Conservation (phyloP, 1,140 invertebrate species). For the Bursaphelenchus mucronatus region DNA sequence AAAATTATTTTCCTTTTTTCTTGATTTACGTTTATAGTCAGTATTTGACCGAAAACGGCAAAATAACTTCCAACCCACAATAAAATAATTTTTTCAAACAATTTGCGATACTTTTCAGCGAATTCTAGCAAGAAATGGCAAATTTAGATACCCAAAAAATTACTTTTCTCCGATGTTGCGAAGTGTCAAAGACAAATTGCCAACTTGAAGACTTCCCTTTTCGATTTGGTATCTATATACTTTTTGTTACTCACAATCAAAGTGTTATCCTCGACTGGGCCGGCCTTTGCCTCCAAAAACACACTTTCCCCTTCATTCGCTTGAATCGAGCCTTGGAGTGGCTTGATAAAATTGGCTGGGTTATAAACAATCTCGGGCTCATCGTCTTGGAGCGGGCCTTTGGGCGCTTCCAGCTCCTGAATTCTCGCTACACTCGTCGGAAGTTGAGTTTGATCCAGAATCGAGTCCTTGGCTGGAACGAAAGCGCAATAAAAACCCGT, state of each 20-base stretch:
- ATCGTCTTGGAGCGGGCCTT: conserved; percentile 70
- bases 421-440: conserved; percentile 78
- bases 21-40: too few species aligned
- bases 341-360: conserved; percentile 49
- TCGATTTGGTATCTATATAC: too few species aligned
- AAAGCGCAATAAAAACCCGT: conserved; percentile 63
- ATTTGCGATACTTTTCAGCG: too few species aligned
- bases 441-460: conserved; percentile 81
- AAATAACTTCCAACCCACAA: too few species aligned
- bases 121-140: too few species aligned
- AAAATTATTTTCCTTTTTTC: too few species aligned
- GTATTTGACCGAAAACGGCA: too few species aligned
- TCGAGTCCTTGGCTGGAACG: conserved; percentile 72
- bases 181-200: too few species aligned
- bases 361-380: conserved; percentile 55
- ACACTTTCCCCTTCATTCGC: conserved; percentile 83
- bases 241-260: conserved; percentile 66
- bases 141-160: too few species aligned
- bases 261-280: conserved; percentile 81
- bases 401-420: conserved; percentile 76
- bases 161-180: too few species aligned
- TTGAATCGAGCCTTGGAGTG: conserved; percentile 41
- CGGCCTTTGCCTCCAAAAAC: conserved; percentile 83
- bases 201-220: too few species aligned
- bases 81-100: too few species aligned